Percentiles rank a stretch among this genome's conserved stretches.
Conservation (phyloP, 1,140 invertebrate genomes). For the Alviniconcha marisindica region DNA sequence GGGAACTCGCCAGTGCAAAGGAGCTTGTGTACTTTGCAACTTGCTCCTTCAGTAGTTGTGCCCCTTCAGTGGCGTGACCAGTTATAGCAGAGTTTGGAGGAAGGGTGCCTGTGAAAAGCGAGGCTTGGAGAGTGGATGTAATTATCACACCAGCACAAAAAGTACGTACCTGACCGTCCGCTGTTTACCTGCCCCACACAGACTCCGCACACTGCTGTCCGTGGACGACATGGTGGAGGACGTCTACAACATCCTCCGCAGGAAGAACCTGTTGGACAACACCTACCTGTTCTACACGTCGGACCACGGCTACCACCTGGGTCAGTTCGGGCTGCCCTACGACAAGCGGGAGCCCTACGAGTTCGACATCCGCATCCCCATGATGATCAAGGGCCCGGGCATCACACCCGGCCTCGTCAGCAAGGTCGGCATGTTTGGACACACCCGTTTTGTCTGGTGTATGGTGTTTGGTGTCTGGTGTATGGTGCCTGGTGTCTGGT, state of each 20-base stretch:
- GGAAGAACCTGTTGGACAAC: constrained; percentile 80
- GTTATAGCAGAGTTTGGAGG: no score
- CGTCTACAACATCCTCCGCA: constrained; percentile 80
- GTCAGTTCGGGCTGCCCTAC: constrained; percentile 89
- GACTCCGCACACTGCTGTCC: constrained; percentile 84
- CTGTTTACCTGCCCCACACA: constrained; percentile 77
- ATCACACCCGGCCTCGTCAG: constrained; percentile 50
- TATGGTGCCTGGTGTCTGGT: no score
- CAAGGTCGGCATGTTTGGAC: no score
- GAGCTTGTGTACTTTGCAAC: no score
- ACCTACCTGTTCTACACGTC: constrained; percentile 91
- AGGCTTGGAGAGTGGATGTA: neutral
- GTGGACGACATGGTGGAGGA: constrained; percentile 89
- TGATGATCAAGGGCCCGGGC: constrained; percentile 86
- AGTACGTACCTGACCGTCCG: no score
- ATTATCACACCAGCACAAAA: neutral
- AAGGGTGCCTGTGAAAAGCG: no score
- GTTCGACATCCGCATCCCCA: constrained; percentile 88
- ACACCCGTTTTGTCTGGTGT: no score
- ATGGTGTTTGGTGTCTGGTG: no score
- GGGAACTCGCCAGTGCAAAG: no score
- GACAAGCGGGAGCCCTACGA: constrained; percentile 94
- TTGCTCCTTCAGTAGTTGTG: no score
- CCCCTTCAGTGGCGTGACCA: no score
- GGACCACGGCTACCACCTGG: constrained; percentile 93